Conservation (phyloP, 1,140 invertebrate genomes). For the Coptotermes formosanus region DNA sequence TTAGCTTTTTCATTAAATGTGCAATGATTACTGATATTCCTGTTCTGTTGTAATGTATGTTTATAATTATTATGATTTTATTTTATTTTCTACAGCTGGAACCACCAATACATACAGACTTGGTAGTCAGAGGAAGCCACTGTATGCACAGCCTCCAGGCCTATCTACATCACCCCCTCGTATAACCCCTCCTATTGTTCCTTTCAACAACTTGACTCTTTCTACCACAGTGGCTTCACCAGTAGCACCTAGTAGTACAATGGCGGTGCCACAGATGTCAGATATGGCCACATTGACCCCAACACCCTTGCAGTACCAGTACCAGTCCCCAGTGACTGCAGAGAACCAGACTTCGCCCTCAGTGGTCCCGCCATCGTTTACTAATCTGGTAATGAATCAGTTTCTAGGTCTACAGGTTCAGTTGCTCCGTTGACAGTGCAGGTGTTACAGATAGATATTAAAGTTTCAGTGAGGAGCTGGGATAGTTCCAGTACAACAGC, state of each 20-base stretch:
- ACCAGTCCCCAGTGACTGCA: slow-evolving; percentile 24
- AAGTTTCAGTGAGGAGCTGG: too few species aligned
- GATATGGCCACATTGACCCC: background rate
- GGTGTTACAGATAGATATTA: too few species aligned
- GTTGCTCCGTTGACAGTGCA: background rate
- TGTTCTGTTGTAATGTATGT: background rate
- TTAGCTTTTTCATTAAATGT: background rate
- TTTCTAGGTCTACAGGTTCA: background rate
- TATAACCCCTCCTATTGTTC: background rate
- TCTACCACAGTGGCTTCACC: background rate
- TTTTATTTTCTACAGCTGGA: slow-evolving; percentile 22
- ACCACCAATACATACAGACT: slow-evolving; percentile 26
- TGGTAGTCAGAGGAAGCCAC: slow-evolving; percentile 29
- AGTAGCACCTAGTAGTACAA: background rate
- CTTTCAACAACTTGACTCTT: background rate
- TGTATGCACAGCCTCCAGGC: slow-evolving; percentile 29
- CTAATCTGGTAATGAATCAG: slow-evolving; percentile 24
- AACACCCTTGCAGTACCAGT: background rate
- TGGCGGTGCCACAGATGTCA: background rate
- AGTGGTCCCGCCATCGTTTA: slow-evolving; percentile 32
- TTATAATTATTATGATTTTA: background rate
- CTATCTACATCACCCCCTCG: background rate
- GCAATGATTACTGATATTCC: background rate
- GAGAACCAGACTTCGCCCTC: slow-evolving; percentile 7
- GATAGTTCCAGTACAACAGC: too few species aligned